Evolutionary conservation across 2,888 invertebrate genomes (phyloP), one percentile per base, ranked within the genome.

Genomic region (Lissonota sp.): DNA sequence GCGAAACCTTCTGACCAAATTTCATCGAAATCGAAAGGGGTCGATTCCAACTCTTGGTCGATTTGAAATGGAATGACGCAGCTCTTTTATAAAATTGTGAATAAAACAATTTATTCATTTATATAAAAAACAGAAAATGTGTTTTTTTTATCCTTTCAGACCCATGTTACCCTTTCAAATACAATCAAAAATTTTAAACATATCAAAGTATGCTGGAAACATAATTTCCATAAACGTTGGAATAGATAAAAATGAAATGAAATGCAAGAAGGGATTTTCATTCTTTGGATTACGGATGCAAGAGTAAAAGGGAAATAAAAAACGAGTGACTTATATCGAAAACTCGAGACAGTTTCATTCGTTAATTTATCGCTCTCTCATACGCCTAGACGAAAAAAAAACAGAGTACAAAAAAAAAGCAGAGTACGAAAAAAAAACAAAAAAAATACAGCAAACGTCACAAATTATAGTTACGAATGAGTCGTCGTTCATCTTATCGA

Each of bases 391-490:
- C 14, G 6, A 57, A n/a, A 69, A 69, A 57, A 55, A 51, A 26
- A 3, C 26, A 3, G 26, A 26, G 26, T 40, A n/a, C 6, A 26
- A 55, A 53, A n/a, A 40, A 55, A 42, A 6, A n/a, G n/a, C 12
- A 62, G 62, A 64, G 6, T 7, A 67, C 51, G 51, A 40, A 37
- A 49, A 8, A 57, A 40, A 57, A 63, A 51, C 39, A 71, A 62
- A 10, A 72, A 64, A 72, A 37, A 44, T 6, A 53, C 40, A 49
- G 40, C 46, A n/a, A 8, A 67, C 44, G 12, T 39, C 44, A 26
- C 39, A 58, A 72, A 80, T 73, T 62, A 74, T 51, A 42, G 80
- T 80, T 76, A 80, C 76, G 76, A 80, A 69, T 71, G 64, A 75
- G 63, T 26, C n/a, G 8, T n/a, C 55, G 62, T 51, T 55, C 26